Conservation (phyloP, 2,888 invertebrate species). For the Acronicta aceris region DNA sequence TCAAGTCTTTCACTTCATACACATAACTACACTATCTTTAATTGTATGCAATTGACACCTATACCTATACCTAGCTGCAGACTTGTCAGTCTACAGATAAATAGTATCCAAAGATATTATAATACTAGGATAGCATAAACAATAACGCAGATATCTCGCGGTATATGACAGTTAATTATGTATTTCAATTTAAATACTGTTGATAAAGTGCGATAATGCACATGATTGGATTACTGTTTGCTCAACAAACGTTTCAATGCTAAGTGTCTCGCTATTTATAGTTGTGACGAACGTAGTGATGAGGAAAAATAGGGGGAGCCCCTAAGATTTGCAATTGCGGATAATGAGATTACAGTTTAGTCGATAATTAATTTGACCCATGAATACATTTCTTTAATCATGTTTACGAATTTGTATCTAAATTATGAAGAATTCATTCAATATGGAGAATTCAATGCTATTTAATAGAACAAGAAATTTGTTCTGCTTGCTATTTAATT, state of each 20-base stretch:
- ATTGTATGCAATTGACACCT: too few species aligned
- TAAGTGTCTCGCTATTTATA: constrained; percentile 19
- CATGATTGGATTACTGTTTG: constrained; percentile 20
- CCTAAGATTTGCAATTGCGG: constrained; percentile 20
- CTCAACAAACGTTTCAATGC: constrained; percentile 17
- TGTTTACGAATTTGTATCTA: not conserved
- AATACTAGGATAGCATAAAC: not conserved
- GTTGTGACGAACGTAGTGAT: constrained; percentile 15
- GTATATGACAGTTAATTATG: constrained; percentile 7
- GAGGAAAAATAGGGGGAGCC: constrained; percentile 27
- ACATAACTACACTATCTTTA: too few species aligned
- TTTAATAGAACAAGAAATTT: too few species aligned
- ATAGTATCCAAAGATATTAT: not conserved
- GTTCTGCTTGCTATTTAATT: not conserved
- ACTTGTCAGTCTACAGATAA: too few species aligned
- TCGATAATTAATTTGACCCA: constrained; percentile 3
- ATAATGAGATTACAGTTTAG: not conserved
- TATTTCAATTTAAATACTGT: constrained; percentile 13
- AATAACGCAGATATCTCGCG: constrained; percentile 1
- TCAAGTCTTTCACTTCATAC: too few species aligned
- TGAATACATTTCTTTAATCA: constrained; percentile 1
- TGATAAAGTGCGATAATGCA: constrained; percentile 19
- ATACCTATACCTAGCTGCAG: too few species aligned
- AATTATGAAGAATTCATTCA: not conserved
- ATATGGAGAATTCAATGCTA: too few species aligned